Conservation (phyloP, 2,888 invertebrate genomes). For the Apantesis nais region DNA sequence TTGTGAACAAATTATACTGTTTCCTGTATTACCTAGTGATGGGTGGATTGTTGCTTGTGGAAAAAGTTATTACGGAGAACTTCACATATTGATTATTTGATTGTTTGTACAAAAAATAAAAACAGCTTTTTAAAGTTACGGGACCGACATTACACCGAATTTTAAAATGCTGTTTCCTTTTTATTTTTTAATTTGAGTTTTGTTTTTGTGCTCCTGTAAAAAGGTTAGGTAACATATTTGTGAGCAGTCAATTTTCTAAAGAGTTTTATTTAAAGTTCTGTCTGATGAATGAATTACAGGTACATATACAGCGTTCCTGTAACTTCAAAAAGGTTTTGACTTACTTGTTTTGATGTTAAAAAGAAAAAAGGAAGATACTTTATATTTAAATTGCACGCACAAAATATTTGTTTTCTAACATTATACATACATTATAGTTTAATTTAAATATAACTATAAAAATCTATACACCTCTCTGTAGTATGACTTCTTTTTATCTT, state of each 20-base stretch:
- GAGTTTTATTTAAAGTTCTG: not conserved
- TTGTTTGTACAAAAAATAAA: not conserved
- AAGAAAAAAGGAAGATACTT: too few relatives aligned
- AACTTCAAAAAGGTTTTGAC: too few relatives aligned
- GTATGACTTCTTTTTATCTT: not conserved
- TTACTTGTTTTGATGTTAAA: too few relatives aligned
- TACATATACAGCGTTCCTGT: too few relatives aligned
- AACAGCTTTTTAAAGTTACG: not conserved
- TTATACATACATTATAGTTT: too few relatives aligned
- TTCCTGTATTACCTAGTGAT: conserved; percentile 7
- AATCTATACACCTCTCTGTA: too few relatives aligned
- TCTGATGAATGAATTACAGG: not conserved
- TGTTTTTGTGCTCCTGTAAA: not conserved
- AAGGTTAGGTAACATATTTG: not conserved
- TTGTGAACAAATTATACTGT: conserved; percentile 2
- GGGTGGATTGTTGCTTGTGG: conserved; percentile 10
- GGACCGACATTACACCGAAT: not conserved
- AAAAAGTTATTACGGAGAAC: not conserved
- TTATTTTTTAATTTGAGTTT: not conserved
- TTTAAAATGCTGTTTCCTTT: not conserved
- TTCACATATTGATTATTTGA: conserved; percentile 6
- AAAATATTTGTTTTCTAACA: too few relatives aligned
- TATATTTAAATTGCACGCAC: too few relatives aligned
- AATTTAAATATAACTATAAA: too few relatives aligned
- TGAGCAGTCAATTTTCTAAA: not conserved